phyloP scores from a whole-genome alignment of 2,113 vertebrate species.

The Camelus bactrianus region DNA sequence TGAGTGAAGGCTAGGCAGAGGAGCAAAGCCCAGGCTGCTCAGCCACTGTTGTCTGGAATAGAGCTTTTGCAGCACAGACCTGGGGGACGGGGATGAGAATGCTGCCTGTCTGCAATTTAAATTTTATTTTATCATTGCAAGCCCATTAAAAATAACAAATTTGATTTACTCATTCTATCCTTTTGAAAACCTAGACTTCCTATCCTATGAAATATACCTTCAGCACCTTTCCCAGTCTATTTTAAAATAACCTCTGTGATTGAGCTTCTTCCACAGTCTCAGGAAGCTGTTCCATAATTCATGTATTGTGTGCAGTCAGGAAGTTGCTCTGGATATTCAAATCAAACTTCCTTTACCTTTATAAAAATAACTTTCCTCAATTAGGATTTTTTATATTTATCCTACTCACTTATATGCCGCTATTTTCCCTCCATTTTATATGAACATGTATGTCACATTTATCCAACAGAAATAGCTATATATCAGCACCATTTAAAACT shows the following conservation, averaged over 20 bases:
- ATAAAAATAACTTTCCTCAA: slow-evolving; percentile 45
- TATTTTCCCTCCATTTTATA: background rate
- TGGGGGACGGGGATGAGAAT: background rate
- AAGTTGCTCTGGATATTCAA: background rate
- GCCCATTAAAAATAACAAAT: background rate
- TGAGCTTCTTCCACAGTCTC: slow-evolving; percentile 29
- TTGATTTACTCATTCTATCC: slow-evolving; percentile 13
- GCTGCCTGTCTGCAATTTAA: background rate
- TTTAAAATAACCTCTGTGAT: slow-evolving; percentile 61
- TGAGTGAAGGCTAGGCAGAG: background rate
- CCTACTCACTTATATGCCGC: background rate
- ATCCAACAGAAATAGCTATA: background rate
- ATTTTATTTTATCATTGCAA: slow-evolving; percentile 17
- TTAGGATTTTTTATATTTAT: slow-evolving; percentile 36
- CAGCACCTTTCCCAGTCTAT: slow-evolving; percentile 53
- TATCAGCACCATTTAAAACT: background rate
- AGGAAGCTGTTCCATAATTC: slow-evolving; percentile 68
- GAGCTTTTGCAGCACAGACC: background rate
- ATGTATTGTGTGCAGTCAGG: slow-evolving; percentile 64
- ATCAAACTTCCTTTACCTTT: slow-evolving; percentile 49
- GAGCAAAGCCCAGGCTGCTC: background rate
- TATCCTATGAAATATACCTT: slow-evolving; percentile 44
- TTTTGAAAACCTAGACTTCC: slow-evolving; percentile 38
- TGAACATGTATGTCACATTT: background rate
- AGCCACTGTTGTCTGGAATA: background rate